phyloP scores from a whole-genome alignment of 2,888 invertebrate species.

The Cactoblastis cactorum region DNA sequence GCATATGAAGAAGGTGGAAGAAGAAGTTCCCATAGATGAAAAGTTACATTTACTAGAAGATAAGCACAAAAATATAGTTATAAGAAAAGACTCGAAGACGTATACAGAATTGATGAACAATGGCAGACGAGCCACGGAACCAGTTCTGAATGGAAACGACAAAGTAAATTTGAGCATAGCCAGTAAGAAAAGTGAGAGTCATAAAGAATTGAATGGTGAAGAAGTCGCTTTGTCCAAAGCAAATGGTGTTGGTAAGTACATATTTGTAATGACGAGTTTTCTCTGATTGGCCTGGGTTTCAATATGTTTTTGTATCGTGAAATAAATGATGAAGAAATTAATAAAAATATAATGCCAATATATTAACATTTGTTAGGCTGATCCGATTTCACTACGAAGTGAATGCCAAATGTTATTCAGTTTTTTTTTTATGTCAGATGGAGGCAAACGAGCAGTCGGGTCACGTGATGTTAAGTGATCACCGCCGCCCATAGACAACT shows the following conservation, averaged over 20 bases:
- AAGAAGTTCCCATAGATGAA: constrained; percentile 57
- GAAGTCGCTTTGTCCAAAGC: constrained; percentile 31
- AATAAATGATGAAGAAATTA: too few species aligned
- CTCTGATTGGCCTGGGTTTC: neutral
- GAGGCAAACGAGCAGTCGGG: too few species aligned
- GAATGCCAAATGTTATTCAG: too few species aligned
- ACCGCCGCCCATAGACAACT: too few species aligned
- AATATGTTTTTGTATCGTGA: neutral
- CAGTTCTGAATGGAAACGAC: constrained; percentile 26
- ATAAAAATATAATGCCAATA: too few species aligned
- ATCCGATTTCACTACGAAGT: too few species aligned
- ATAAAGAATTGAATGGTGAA: constrained; percentile 38
- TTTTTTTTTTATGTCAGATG: too few species aligned
- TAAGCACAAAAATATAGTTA: constrained; percentile 45
- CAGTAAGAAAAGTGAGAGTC: constrained; percentile 37
- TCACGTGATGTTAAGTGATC: too few species aligned
- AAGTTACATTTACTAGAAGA: constrained; percentile 51
- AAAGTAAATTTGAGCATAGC: constrained; percentile 26
- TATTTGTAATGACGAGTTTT: constrained; percentile 2
- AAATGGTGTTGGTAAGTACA: constrained; percentile 44
- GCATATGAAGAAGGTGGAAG: constrained; percentile 71
- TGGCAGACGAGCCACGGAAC: constrained; percentile 26
- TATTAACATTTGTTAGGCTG: too few species aligned
- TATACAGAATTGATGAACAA: constrained; percentile 34
- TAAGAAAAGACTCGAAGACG: constrained; percentile 43